Base-by-base conservation (phyloP, 1,140 invertebrate genomes). In the Drosophila virilis region DNA sequence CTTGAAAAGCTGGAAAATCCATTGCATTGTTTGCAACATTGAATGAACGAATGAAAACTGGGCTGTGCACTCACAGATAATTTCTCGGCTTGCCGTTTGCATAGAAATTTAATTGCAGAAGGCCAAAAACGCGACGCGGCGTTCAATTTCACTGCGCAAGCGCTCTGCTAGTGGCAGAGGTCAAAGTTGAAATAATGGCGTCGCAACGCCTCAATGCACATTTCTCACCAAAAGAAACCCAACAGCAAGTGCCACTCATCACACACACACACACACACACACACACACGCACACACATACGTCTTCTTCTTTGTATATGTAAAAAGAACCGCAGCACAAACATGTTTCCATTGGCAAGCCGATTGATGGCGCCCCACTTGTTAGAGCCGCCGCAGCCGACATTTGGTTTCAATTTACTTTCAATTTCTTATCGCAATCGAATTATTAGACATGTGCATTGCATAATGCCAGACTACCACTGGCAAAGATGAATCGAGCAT, bases 401-500 rank as follows among this genome's bases (percentile, higher is more conserved):
- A 86, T 86, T 86, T 72, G 83, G 83, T 86, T 86, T 86, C 79
- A 86, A 86, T 86, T 86, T 86, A 88, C 83, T 67, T 88, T 86
- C 72, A 79, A 79, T 88, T 82, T 69, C 79, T 88, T 88, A 86
- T 86, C 83, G 79, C 79, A 69, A 68, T 73, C 64, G 61, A 70
- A 81, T 78, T 86, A 81, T 67, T 81, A 42, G 28, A 66, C 61
- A 64, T 64, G 37, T 32, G 46, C 42, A 88, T 86, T 86, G 83
- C 83, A 83, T 86, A 83, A 88, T 88, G 58, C 33, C n/a, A 37
- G 13, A 28, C 48, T 46, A 68, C 35, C 51, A 68, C 38, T 52
- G 32, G n/a, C 52, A 50, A 48, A 68, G 64, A 60, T 61, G 57
- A 42, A 57, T 15, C 15, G 51, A 66, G 32, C 28, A 59, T 55